Evolutionary conservation across 2,888 invertebrate species (phyloP), one percentile per base, ranked within the genome.

Genomic region (Dione vanillae): DNA sequence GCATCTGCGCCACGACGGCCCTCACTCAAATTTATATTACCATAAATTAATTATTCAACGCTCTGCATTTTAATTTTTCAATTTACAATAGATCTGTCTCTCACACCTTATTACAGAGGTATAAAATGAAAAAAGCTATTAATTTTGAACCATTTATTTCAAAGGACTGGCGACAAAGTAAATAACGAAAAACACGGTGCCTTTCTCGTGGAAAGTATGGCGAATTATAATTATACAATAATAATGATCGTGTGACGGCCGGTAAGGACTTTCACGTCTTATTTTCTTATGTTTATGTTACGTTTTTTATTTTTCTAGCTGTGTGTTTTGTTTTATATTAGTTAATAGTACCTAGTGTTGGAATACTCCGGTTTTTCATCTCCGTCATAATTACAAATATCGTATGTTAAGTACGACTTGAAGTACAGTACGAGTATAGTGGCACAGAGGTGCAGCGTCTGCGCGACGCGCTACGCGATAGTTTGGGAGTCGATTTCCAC

Each of bases 141-240:
- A 45, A 45, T 59, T 45, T 27, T 10, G 2, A 16, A n/a, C 27
- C 61, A 43, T 61, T 45, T 27, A 7, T 61, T 61, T 45, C 16
- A 61, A 61, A 12, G 35, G 14, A 27, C n/a, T n/a, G 11, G 27
- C 43, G 45, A 45, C 45, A 61, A 45, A 61, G 43, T 45, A 61
- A 27, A 61, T 45, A 61, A 61, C 5, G 56, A 19, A 56, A 35
- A 45, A 19, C 45, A 54, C n/a, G n/a, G 45, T 58, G 45, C 27
- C 54, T 65, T 51, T 52, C 7, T 2, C 37, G 40, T n/a, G 37
- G 16, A 5, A 64, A n/a, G 16, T 56, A 65, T 40, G 37, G 56
- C 35, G 61, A 27, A 45, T 27, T 61, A n/a, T 61, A 61, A 61
- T 61, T 61, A 45, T 61, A 61, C 45, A 61, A 61, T 45, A 61